Base-by-base conservation (phyloP, 2,113 vertebrate species). In the Oophaga pumilio region DNA sequence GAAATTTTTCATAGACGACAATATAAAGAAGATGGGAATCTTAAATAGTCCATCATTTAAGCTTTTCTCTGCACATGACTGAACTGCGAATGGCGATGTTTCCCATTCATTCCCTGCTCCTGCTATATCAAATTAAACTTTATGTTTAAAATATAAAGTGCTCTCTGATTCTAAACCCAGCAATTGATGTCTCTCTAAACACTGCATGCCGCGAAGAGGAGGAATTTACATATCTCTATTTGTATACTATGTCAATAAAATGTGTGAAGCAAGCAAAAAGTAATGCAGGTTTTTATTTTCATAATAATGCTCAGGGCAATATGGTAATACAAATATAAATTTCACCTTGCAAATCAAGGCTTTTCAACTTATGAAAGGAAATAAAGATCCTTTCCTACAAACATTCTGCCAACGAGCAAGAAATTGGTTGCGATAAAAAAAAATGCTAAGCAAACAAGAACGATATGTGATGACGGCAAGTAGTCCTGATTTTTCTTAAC, bases 291-390 rank as follows among this genome's bases (percentile, higher is more conserved):
- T 87, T 91, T 90, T 90, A 53, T 90, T 92, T 91, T 93, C 78
- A 85, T 92, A 92, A 90, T 89, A 90, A 84, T 79, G 90, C 82
- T 87, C 88, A 6, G 84, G 69, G 28, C 77, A 93, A 87, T 57
- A 52, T 59, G 89, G 87, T 82, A 85, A 91, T 90, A 87, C 93
- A 91, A 91, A 91, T 90, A 92, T 82, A 91, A 90, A 91, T 76
- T 79, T 68, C 2, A 92, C 87, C 85, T 88, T 89, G 71, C 88
- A 84, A 68, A 71, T 71, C 78, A 90, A 92, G 71, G 59, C 50
- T 92, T 93, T 81, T 92, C 87, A 92, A 85, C 84, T 89, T 64
- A 86, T 90, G 82, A 91, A 93, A 91, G 89, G 57, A 91, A 93
- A 90, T 92, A 88, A 91, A 93, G 86, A 49, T 89, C n/a, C 90